Evolutionary conservation across 2,113 vertebrate species (phyloP).

Genomic region (Caranx melampygus): DNA sequence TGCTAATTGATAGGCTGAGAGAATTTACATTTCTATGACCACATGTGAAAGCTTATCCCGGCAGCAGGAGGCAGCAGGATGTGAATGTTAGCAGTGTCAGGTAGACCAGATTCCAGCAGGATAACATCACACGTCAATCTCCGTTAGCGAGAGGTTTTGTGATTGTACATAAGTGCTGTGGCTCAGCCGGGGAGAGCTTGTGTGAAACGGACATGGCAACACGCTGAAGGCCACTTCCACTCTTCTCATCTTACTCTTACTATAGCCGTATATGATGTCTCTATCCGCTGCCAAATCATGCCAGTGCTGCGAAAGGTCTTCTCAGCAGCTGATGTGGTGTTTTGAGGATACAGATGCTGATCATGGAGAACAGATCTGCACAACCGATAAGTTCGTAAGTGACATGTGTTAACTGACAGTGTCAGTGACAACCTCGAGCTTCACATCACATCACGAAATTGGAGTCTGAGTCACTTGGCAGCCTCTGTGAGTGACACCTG

Average conservation of each 20-base stretch:
- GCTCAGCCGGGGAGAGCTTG: slow-evolving; percentile 43
- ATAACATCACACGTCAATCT: slow-evolving; percentile 81
- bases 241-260: slow-evolving; percentile 56
- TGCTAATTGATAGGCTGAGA: slow-evolving; percentile 81
- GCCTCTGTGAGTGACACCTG: slow-evolving; percentile 43
- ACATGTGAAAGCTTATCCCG: slow-evolving; percentile 84
- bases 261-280: slow-evolving; percentile 34
- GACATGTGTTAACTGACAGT: slow-evolving; percentile 22
- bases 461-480: slow-evolving; percentile 61
- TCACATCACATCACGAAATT: slow-evolving; percentile 54
- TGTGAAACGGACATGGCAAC: slow-evolving; percentile 38
- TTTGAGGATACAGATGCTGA: slow-evolving; percentile 59
- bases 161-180: slow-evolving; percentile 44
- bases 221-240: slow-evolving; percentile 20
- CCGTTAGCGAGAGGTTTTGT: slow-evolving; percentile 53
- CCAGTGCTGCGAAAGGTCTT: slow-evolving; percentile 16
- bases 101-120: slow-evolving; percentile 78
- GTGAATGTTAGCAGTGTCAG: slow-evolving; percentile 70
- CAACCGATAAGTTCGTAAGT: slow-evolving; percentile 44
- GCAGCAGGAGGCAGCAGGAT: slow-evolving; percentile 45
- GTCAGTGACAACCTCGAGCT: slow-evolving; percentile 48
- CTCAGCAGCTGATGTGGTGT: slow-evolving; percentile 20
- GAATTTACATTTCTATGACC: slow-evolving; percentile 77
- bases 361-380: slow-evolving; percentile 11
- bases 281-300: slow-evolving; percentile 35